Conservation (phyloP, 2,797 vertebrate genomes). For the Muraenolepis orangiensis region DNA sequence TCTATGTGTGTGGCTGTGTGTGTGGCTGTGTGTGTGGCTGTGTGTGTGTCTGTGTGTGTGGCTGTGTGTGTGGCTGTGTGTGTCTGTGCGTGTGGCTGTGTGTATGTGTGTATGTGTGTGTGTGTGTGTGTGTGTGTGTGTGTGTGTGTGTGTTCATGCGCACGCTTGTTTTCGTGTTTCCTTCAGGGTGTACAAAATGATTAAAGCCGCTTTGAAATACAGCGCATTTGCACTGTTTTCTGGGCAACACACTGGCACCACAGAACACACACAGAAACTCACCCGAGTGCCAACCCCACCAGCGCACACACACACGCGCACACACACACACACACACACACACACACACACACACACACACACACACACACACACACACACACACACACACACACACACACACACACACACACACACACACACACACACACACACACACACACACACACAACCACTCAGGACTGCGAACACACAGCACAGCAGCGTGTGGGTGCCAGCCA, state of each 20-base stretch:
- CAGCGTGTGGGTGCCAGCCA: no score
- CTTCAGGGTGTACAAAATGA: neutral
- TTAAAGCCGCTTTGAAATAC: neutral
- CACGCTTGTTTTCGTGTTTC: constrained; percentile 4
- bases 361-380: no score
- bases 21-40: neutral
- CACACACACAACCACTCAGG: no score
- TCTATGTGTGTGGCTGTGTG: neutral
- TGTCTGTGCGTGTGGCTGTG: no score
- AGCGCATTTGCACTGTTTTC: neutral
- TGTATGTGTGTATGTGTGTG: neutral
- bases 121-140: neutral
- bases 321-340: neutral
- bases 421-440: neutral
- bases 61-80: no score
- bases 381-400: neutral
- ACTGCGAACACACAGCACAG: neutral
- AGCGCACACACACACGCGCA: neutral
- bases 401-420: neutral
- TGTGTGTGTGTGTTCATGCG: neutral
- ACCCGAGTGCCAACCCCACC: neutral
- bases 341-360: no score
- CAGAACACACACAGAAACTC: neutral
- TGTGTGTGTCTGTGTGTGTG: neutral
- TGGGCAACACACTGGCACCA: no score